Percentiles rank a stretch among this genome's conserved stretches.
Conservation (phyloP, 2,797 vertebrate genomes). For the Mus spretus region DNA sequence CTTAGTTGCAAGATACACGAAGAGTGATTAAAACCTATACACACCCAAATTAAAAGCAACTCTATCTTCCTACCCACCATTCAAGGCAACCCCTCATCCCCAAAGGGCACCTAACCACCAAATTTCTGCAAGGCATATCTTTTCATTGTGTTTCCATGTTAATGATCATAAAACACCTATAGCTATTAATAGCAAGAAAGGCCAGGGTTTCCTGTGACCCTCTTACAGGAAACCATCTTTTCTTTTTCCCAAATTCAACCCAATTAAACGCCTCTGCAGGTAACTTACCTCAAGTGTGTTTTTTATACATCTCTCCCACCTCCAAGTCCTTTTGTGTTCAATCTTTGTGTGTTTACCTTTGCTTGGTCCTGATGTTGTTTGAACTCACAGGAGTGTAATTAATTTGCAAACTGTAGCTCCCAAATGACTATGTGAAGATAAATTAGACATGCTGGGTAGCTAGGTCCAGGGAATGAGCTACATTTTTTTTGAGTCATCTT, state of each 20-base stretch:
- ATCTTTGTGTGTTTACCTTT: constrained; percentile 24
- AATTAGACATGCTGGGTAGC: constrained; percentile 24
- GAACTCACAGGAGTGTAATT: constrained; percentile 51
- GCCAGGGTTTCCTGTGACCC: neutral
- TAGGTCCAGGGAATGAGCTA: neutral
- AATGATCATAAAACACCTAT: neutral
- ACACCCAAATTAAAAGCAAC: neutral
- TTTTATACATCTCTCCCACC: neutral
- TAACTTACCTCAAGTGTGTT: constrained; percentile 40
- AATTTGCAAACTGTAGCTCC: constrained; percentile 66
- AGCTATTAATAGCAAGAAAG: constrained; percentile 4
- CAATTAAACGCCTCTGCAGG: neutral
- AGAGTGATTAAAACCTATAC: neutral
- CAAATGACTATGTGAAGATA: constrained; percentile 37
- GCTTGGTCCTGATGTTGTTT: neutral
- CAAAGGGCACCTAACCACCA: neutral
- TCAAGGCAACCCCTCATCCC: neutral
- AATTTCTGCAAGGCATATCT: neutral
- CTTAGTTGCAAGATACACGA: neutral
- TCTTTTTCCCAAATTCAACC: constrained; percentile 34
- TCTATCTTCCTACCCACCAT: neutral
- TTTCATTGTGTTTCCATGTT: constrained; percentile 14
- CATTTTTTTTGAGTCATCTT: neutral
- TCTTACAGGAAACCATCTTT: constrained; percentile 22
- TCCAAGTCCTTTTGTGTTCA: neutral